Evolutionary conservation across 2,113 vertebrate species (phyloP).

Genomic region (Spilogale gracilis): DNA sequence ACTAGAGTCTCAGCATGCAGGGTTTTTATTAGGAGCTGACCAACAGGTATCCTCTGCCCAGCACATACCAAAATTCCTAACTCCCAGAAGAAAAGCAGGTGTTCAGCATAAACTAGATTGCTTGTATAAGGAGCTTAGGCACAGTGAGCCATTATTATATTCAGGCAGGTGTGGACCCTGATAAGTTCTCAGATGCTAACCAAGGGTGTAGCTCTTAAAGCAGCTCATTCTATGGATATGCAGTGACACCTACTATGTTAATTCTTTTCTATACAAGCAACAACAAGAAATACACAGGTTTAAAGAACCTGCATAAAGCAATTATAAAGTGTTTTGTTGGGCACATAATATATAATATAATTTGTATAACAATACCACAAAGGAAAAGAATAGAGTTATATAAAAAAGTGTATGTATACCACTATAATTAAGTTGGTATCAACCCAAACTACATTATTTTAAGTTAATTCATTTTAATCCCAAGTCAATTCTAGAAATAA

Average conservation of each 20-base stretch:
- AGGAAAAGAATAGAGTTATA: neutral
- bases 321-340: neutral
- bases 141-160: neutral
- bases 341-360: neutral
- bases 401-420: neutral
- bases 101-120: neutral
- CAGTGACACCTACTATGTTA: neutral
- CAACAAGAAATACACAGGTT: neutral
- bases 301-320: neutral
- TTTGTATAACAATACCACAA: neutral
- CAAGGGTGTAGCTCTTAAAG: neutral
- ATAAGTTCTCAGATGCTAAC: neutral
- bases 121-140: neutral
- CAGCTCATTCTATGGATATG: neutral
- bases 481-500: neutral
- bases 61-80: neutral
- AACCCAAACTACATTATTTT: neutral
- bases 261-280: constrained; percentile 31
- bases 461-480: constrained; percentile 1
- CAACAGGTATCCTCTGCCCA: neutral
- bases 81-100: neutral
- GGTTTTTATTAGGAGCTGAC: neutral
- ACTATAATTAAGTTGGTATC: neutral
- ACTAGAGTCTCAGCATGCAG: neutral
- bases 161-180: neutral